Evolutionary conservation across 1,140 invertebrate species (phyloP).

Genomic region (Brachionus manjavacas): DNA sequence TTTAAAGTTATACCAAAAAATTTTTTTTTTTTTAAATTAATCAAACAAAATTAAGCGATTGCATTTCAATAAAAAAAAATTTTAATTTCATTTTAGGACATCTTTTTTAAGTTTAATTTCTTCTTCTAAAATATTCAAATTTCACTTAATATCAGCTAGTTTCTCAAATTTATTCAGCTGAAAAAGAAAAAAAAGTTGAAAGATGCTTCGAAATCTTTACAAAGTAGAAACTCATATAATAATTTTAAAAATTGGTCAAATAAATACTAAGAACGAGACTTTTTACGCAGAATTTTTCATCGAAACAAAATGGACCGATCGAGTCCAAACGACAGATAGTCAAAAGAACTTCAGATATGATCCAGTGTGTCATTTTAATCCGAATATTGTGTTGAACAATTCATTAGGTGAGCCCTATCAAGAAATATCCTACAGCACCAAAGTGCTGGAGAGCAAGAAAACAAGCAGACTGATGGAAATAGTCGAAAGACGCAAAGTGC

Average conservation of each 20-base stretch:
- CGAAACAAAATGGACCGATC: constrained; percentile 1
- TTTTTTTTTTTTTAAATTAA: no score
- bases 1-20: no score
- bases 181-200: neutral
- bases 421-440: neutral
- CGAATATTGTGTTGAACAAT: constrained; percentile 7
- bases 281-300: constrained; percentile 32
- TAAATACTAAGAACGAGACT: constrained; percentile 20
- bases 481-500: neutral
- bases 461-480: neutral
- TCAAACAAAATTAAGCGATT: neutral
- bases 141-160: neutral
- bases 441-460: neutral
- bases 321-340: neutral
- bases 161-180: neutral
- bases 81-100: neutral
- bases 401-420: neutral
- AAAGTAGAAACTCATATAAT: constrained; percentile 21
- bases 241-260: constrained; percentile 23
- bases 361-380: neutral
- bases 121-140: neutral
- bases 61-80: neutral
- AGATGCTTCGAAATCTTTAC: neutral
- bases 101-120: neutral
- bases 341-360: neutral